Evolutionary conservation across 2,113 vertebrate genomes (phyloP).

Genomic region (Pelecanus crispus): DNA sequence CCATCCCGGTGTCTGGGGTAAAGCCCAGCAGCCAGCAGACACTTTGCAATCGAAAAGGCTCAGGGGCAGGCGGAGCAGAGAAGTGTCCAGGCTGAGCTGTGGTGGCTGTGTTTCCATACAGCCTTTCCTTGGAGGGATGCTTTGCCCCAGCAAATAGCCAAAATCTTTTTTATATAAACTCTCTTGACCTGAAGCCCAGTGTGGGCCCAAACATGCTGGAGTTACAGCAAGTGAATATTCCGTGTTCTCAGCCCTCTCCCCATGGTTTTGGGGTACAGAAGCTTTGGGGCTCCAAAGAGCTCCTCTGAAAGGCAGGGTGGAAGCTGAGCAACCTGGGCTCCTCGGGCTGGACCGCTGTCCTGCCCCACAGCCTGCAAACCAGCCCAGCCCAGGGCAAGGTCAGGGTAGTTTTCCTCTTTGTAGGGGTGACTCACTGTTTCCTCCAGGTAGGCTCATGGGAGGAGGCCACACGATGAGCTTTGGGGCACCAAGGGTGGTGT

Average conservation of each 20-base stretch:
- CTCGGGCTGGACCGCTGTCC: not conserved
- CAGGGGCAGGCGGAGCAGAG: not conserved
- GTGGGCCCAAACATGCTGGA: not conserved
- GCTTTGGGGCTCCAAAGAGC: not conserved
- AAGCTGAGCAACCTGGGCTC: not conserved
- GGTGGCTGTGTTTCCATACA: not conserved
- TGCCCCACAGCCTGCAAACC: not conserved
- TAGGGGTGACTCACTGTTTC: not conserved
- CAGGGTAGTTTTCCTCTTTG: not conserved
- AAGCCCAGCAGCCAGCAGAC: not conserved
- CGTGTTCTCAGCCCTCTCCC: not conserved
- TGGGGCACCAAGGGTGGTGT: fast-evolving
- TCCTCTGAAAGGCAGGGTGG: not conserved
- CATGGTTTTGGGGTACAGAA: not conserved
- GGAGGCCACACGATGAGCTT: not conserved
- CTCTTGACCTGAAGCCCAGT: not conserved
- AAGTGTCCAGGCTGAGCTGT: not conserved
- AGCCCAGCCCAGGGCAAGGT: not conserved
- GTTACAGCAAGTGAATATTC: not conserved
- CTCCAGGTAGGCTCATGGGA: not conserved
- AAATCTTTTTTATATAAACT: not conserved
- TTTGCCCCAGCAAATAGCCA: not conserved
- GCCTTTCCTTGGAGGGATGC: not conserved
- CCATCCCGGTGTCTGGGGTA: fast-evolving
- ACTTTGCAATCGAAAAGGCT: not conserved